phyloP scores from a whole-genome alignment of 2,113 vertebrate genomes.

The Tragulus kanchil region DNA sequence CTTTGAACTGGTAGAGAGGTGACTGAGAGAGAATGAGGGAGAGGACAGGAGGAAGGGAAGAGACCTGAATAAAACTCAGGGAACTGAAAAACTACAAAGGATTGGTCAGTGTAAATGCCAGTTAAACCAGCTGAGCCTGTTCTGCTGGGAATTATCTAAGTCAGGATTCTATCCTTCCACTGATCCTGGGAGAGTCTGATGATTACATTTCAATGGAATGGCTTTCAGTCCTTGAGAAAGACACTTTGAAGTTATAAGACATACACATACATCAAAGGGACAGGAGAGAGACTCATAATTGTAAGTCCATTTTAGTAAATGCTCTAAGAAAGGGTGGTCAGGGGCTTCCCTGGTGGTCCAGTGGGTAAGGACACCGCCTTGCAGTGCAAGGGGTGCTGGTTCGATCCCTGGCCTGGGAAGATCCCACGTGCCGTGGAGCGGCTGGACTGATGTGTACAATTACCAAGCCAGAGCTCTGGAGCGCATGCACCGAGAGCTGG shows the following conservation, averaged over 20 bases:
- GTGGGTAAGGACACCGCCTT: too few species aligned
- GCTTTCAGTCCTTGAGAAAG: neutral
- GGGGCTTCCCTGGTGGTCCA: neutral
- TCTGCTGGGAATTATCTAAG: neutral
- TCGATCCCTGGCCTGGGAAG: too few species aligned
- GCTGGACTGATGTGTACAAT: too few species aligned
- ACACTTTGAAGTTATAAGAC: neutral
- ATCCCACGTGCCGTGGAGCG: too few species aligned
- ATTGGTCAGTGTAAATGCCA: neutral
- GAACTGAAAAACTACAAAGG: neutral
- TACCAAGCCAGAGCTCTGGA: too few species aligned
- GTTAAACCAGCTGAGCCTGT: neutral
- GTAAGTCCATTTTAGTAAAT: neutral
- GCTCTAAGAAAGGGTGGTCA: neutral
- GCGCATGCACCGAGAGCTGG: too few species aligned
- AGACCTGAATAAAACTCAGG: neutral
- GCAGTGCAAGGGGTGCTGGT: too few species aligned
- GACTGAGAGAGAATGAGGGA: neutral
- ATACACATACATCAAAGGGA: neutral
- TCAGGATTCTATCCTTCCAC: neutral
- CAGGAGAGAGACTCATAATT: neutral
- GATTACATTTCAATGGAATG: constrained; percentile 6
- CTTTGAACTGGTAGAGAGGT: neutral
- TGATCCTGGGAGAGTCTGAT: neutral
- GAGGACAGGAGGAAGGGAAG: too few species aligned